Conservation (phyloP, 64 coral and sea anemone species). For the Stichodactyla mertensii region DNA sequence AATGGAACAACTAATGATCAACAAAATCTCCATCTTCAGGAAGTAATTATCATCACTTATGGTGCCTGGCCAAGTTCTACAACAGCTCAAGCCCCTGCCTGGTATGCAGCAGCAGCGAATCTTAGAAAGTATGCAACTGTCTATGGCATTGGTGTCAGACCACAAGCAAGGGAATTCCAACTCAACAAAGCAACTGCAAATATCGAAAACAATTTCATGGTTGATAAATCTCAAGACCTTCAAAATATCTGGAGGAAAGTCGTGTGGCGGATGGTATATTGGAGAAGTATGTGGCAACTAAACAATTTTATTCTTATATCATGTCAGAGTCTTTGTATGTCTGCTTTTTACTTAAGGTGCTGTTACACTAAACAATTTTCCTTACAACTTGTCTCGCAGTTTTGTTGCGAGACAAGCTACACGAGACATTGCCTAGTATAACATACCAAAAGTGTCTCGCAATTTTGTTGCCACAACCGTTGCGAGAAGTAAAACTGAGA, state of each 20-base stretch:
- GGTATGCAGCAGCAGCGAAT: neutral
- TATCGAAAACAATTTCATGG: conserved; percentile 16
- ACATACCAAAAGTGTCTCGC: too few relatives aligned
- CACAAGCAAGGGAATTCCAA: conserved; percentile 18
- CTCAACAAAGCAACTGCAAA: neutral
- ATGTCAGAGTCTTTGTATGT: neutral
- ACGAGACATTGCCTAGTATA: too few relatives aligned
- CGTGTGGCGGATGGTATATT: conserved; percentile 14
- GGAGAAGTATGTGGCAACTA: neutral
- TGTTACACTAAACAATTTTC: neutral
- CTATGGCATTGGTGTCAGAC: conserved; percentile 21
- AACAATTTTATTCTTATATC: neutral
- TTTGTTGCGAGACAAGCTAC: too few relatives aligned
- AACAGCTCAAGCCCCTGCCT: conserved; percentile 1
- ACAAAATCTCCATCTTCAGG: neutral
- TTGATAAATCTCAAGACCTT: neutral
- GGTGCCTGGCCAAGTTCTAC: conserved; percentile 8
- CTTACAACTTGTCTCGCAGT: too few relatives aligned
- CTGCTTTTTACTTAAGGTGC: neutral
- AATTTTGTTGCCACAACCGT: too few relatives aligned
- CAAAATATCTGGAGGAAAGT: neutral
- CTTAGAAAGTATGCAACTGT: neutral
- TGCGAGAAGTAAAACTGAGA: too few relatives aligned
- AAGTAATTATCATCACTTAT: neutral
- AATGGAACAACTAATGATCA: neutral